These are phyloP conservation scores for Gila orcuttii DNA, from an alignment of 2,113 vertebrate genomes.

Conservation along the genomic window DNA sequence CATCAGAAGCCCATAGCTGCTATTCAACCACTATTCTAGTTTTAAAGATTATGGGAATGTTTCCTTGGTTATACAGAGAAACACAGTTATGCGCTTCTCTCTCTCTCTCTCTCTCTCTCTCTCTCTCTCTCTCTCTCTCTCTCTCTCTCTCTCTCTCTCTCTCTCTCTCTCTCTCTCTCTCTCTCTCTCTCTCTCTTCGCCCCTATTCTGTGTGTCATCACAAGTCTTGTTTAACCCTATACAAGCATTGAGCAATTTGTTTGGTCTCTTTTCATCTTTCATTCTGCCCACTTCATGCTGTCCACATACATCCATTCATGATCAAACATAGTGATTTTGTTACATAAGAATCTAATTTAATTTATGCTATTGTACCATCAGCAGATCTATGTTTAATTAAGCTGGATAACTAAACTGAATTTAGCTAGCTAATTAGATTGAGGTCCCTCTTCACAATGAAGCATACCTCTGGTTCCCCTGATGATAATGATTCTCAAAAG, in stretches of 20 bases:
- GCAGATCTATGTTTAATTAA: neutral
- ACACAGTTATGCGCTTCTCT: neutral
- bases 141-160: too few species aligned
- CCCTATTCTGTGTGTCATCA: neutral
- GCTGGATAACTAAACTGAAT: neutral
- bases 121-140: constrained; percentile 7
- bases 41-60: constrained; percentile 4
- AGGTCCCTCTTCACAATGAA: neutral
- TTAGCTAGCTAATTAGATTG: neutral
- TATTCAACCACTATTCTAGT: neutral
- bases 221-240: neutral
- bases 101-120: constrained; percentile 4
- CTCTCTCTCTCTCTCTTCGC: neutral
- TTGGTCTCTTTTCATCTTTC: neutral
- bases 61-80: neutral
- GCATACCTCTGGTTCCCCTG: neutral
- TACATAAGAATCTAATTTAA: neutral
- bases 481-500: neutral
- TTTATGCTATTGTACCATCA: neutral
- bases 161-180: neutral
- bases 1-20: neutral
- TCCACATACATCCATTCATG: neutral
- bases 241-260: neutral
- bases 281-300: neutral
- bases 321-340: neutral